Evolutionary conservation across 2,797 vertebrate species (phyloP).

Genomic region (Anas flavirostris): DNA sequence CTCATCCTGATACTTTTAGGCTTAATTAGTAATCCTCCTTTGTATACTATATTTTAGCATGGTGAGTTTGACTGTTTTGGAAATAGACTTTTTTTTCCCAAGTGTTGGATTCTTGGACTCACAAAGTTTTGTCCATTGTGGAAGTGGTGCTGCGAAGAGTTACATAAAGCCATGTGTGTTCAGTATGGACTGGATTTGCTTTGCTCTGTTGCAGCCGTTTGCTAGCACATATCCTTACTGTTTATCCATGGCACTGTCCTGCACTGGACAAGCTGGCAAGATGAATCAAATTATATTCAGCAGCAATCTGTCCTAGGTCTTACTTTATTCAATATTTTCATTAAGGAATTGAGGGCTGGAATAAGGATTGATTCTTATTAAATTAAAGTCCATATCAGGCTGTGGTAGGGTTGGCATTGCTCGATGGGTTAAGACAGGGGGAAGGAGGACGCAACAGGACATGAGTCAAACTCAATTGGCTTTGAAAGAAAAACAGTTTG

Average conservation of each 20-base stretch:
- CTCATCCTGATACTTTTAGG: not conserved
- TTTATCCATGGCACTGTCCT: not conserved
- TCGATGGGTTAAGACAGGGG: not conserved
- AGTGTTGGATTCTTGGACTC: not conserved
- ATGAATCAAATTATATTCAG: not conserved
- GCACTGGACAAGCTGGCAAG: not conserved
- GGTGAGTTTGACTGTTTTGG: not conserved
- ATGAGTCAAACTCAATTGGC: not conserved
- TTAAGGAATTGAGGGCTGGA: slow-evolving; percentile 36
- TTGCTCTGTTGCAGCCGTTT: not conserved
- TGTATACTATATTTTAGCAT: not conserved
- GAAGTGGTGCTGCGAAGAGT: not conserved
- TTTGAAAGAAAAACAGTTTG: not conserved
- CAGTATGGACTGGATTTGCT: not conserved
- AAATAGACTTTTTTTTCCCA: not conserved
- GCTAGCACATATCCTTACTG: not conserved
- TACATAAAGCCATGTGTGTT: not conserved
- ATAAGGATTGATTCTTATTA: slow-evolving; percentile 28
- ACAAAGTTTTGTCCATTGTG: not conserved
- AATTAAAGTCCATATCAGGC: not conserved
- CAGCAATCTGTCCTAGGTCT: slow-evolving; percentile 5
- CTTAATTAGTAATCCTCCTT: not conserved
- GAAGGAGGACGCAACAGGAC: not conserved
- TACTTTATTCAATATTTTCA: slow-evolving; percentile 49
- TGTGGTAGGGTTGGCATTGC: not conserved